Conservation (phyloP, 2,113 vertebrate species). For the Athene cunicularia region DNA sequence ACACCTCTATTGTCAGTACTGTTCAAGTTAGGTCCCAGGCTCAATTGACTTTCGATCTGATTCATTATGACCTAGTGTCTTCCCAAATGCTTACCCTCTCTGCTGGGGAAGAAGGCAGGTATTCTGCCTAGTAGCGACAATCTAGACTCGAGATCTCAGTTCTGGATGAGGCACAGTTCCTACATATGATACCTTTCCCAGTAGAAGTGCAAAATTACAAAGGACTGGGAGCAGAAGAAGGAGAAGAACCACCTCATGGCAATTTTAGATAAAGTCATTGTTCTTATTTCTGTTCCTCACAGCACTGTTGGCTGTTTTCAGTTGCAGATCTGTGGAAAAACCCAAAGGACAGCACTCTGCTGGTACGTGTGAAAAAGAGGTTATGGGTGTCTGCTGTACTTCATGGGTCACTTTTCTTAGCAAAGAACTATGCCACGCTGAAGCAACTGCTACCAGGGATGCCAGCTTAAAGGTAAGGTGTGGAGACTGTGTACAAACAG, state of each 20-base stretch:
- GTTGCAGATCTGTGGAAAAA: not conserved
- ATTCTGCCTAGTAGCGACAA: not conserved
- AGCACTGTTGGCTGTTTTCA: not conserved
- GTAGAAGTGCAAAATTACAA: not conserved
- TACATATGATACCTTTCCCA: not conserved
- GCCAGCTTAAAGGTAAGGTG: not conserved
- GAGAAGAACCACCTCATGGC: not conserved
- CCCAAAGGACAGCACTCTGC: not conserved
- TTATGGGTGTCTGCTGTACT: not conserved
- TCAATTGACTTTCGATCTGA: not conserved
- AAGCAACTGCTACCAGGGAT: not conserved
- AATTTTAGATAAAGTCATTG: not conserved
- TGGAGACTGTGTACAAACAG: not conserved
- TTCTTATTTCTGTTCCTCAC: not conserved
- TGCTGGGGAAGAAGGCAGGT: not conserved
- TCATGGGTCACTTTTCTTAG: not conserved
- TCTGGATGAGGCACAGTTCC: not conserved
- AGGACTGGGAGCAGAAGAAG: not conserved
- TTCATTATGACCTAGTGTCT: not conserved
- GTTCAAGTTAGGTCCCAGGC: not conserved
- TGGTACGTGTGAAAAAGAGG: not conserved
- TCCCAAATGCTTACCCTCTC: not conserved
- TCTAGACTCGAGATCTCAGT: not conserved
- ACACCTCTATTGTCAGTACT: not conserved
- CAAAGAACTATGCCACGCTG: not conserved